Percentiles rank a stretch among this genome's conserved stretches.
These are phyloP conservation scores for Alentia gelatinosa DNA, from an alignment of 2,888 invertebrate genomes.

Conservation along the genomic window DNA sequence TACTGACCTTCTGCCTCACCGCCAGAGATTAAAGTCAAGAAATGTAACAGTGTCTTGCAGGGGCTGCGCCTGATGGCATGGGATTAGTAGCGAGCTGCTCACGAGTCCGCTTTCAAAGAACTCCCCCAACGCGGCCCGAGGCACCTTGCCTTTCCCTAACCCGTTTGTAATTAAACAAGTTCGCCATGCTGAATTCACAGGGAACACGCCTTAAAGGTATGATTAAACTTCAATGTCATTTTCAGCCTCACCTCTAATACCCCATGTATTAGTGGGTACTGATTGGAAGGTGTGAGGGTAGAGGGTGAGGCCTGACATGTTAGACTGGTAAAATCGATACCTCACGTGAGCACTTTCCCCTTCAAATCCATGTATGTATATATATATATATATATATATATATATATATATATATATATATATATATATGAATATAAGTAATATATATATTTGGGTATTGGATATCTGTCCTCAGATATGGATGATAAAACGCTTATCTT, in stretches of 20 bases:
- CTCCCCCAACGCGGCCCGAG: background rate
- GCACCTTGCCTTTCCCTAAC: background rate
- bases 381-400: no score
- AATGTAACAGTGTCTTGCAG: conserved; percentile 41
- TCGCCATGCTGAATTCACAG: background rate
- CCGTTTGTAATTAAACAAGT: conserved; percentile 42
- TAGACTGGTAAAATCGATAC: no score
- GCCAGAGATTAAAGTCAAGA: conserved; percentile 45
- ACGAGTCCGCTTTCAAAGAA: conserved; percentile 27
- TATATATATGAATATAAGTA: no score
- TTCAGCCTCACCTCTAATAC: conserved; percentile 42
- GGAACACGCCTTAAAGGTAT: conserved; percentile 29
- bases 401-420: no score
- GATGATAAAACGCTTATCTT: no score
- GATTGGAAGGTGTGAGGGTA: background rate
- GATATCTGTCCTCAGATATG: no score
- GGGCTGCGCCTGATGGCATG: background rate
- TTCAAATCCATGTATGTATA: no score
- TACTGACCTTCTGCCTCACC: conserved; percentile 21
- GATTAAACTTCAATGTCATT: conserved; percentile 50
- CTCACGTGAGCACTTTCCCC: no score
- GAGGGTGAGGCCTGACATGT: no score
- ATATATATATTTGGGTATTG: no score
- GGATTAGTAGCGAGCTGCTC: conserved; percentile 11
- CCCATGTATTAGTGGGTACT: background rate